Base-by-base conservation (phyloP, 2,797 vertebrate species). In the Sternotherus odoratus region DNA sequence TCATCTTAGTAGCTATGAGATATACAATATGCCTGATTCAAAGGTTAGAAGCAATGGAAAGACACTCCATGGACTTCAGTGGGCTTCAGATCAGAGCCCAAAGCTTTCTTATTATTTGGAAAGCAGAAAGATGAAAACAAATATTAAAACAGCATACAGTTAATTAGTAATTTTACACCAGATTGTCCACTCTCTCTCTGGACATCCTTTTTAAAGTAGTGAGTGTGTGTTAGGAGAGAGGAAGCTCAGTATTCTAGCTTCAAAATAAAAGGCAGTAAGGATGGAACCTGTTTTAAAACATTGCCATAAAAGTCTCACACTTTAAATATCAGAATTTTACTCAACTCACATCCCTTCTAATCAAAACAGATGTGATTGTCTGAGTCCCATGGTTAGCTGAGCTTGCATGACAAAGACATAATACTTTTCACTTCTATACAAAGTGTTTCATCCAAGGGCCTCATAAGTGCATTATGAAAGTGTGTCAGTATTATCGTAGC, bases 281-380 rank as follows among this genome's bases (percentile, higher is more conserved):
- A 74, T 46, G 39, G 72, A 36, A 66, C 19, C 21, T 36, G 63
- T 66, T 66, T 66, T 66, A 66, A 74, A 46, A 46, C 43, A 9
- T 28, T 26, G 23, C 26, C 26, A 43, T 46, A 46, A 46, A 74
- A 43, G 39, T 24, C 39, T 74, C n/a, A 5, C 54, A 77, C 93
- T 87, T 83, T 93, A 86, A 54, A 91, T 53, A 75, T 63, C 0
- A 13, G 82, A 75, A 90, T 93, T 89, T 92, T 89, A 77, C 95
- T 82, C 84, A 86, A 86, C 95, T 89, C 81, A 92, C 93, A 93
- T 94, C 91, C 84, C 85, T 86, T 95, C 93, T 94, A 77, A 89
- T 90, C 89, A 95, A 94, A 94, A 88, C 82, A 81, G 72, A 88
- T 86, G 33, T 75, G 53, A 2, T 79, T 72, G 89, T 23, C 90